Base-by-base conservation (phyloP, 1,140 invertebrate species). In the Hormaphis cornu region DNA sequence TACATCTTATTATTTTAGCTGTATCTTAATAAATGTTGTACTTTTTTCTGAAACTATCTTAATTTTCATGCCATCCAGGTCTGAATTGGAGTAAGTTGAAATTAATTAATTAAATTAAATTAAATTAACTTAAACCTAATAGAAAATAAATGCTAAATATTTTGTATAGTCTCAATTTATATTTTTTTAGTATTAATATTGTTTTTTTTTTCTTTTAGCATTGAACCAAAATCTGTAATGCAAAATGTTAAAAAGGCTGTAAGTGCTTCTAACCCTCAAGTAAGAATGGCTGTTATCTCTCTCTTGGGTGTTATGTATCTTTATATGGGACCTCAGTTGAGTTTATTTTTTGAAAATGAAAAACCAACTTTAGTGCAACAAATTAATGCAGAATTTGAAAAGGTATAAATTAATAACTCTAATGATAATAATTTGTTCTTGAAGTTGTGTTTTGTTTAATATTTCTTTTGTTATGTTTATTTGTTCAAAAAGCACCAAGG, bases 341-440 rank as follows among this genome's bases (percentile, higher is more conserved):
- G 89, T 44, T 82, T 84, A 70, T 89, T 90, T 75, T 93, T 95
- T 74, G 91, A 95, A 72, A 85, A 85, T 73, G 93, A 95, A 75
- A 96, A 95, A 75, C 83, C 90, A 8, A 85, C 89, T 0, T 78
- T 95, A 0, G 84, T 88, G 37, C 90, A 93, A 72, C 88, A 91
- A 77, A 93, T 96, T 63, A 88, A 91, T 76, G 82, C 87, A 18
- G 93, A 95, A 76, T 86, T 93, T 76, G 90, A 92, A 61, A 94
- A 93, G 79, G 83, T 84, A 74, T 69, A 82, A n/a, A 44, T 54
- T 18, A 16, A n/a, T 18, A 37, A 1, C n/a, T 12, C 9, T n/a
- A 9, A 42, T 9, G n/a, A 42, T 42, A n/a, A 42, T 10, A 10
- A 10, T 9, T n/a, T 42, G 9, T 42, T n/a, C 9, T 42, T n/a